Conservation (phyloP, 2,888 invertebrate species). For the Eurytoma californica region DNA sequence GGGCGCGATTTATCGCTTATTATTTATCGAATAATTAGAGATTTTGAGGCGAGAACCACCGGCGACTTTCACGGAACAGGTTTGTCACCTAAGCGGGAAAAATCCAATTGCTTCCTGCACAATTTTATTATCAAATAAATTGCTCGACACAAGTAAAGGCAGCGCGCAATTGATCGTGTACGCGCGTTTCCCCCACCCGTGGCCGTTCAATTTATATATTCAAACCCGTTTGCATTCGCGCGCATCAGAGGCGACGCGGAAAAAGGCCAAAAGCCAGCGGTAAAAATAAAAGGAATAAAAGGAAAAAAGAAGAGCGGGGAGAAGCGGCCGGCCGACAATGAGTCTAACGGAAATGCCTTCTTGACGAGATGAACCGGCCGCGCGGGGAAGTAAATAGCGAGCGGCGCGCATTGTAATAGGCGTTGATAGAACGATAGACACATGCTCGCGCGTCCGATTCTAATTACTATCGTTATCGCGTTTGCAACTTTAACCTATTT, state of each 20-base stretch:
- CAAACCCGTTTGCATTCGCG: slow-evolving; percentile 45
- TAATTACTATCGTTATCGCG: slow-evolving; percentile 69
- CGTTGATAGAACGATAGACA: slow-evolving; percentile 28
- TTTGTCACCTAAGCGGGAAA: slow-evolving; percentile 7
- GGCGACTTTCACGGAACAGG: slow-evolving; percentile 30
- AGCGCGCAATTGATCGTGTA: slow-evolving; percentile 34
- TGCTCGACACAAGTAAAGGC: slow-evolving; percentile 51
- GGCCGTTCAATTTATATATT: slow-evolving; percentile 40
- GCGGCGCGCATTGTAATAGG: slow-evolving; percentile 24
- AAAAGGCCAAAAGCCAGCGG: background rate
- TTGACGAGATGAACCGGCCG: background rate
- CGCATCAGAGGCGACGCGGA: background rate
- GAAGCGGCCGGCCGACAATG: slow-evolving; percentile 5
- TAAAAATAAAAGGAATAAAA: background rate
- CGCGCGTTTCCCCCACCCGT: background rate
- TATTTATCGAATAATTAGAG: slow-evolving; percentile 25
- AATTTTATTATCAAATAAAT: slow-evolving; percentile 51
- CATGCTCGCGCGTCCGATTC: slow-evolving; percentile 59
- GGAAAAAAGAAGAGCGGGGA: background rate
- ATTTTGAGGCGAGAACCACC: background rate
- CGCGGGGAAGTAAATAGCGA: background rate
- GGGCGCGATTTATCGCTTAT: slow-evolving; percentile 5
- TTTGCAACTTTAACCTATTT: slow-evolving; percentile 70
- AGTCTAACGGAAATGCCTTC: background rate
- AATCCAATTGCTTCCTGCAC: slow-evolving; percentile 45